Base-by-base conservation (phyloP, 2,113 vertebrate genomes). In the Oophaga pumilio region DNA sequence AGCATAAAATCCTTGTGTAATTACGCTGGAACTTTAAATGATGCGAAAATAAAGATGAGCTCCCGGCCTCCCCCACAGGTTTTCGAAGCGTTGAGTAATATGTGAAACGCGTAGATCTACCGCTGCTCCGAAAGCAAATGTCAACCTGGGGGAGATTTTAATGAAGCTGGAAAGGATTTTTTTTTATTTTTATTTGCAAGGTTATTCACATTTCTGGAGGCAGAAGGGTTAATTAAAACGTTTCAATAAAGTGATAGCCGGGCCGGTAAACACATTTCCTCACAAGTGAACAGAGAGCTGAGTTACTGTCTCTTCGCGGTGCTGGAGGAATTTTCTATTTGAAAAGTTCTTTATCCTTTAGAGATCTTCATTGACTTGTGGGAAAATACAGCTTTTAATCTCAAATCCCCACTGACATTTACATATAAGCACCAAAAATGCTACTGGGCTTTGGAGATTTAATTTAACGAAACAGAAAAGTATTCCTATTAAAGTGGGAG, bases 371-470 rank as follows among this genome's bases (percentile, higher is more conserved):
- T 94, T 93, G 94, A 94, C 93, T 95, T 91, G 90, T 93, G 93
- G 92, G 94, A 95, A 95, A 96, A 94, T 93, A 95, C 93, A 24
- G 87, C 93, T 95, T 95, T 95, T 95, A 94, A 95, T 95, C 93
- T 94, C 93, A 95, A 95, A 94, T 95, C 93, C 95, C 94, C 91
- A 93, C 93, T 94, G 94, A 93, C 92, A 92, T 94, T 94, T 95
- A 94, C 93, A 94, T 93, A 94, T 94, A 94, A 96, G 93, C 92
- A 93, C 92, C 50, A 90, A 94, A 95, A 95, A 94, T 92, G 93
- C 94, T 93, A 93, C 91, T 93, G 95, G 94, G 94, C 95, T 95
- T 96, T 95, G 92, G 94, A 94, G 94, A 95, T 94, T 95, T 95
- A 93, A 94, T 94, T 94, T 94, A 94, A 94, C 93, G 94, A 95